These are phyloP conservation scores for Diorhabda sublineata DNA, from an alignment of 1,140 invertebrate genomes.

Conservation along the genomic window DNA sequence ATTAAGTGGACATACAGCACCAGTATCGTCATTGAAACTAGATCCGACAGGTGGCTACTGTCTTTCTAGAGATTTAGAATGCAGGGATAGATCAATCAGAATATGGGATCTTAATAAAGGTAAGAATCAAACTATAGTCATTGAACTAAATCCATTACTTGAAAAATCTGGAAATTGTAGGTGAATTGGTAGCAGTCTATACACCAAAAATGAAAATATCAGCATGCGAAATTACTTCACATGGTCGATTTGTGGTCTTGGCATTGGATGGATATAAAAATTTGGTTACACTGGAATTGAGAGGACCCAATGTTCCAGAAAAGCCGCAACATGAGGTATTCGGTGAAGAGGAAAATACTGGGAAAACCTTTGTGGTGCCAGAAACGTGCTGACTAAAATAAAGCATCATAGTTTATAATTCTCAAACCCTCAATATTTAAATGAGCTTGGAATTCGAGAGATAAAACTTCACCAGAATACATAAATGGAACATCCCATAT, in stretches of 20 bases:
- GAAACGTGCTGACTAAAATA: conserved; percentile 45
- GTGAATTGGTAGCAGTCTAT: conserved; percentile 71
- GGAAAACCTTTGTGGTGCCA: conserved; percentile 52
- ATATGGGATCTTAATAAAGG: conserved; percentile 76
- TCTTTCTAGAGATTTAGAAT: conserved; percentile 66
- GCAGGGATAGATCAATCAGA: conserved; percentile 67
- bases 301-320: conserved; percentile 50
- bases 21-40: conserved; percentile 66
- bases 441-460: neutral
- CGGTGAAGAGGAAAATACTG: conserved; percentile 50
- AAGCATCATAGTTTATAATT: conserved; percentile 11
- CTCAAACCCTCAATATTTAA: neutral
- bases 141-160: neutral
- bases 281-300: conserved; percentile 61
- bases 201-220: conserved; percentile 69
- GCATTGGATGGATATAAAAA: conserved; percentile 59
- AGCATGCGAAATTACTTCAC: conserved; percentile 69
- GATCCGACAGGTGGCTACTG: conserved; percentile 65
- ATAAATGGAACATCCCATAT: no score
- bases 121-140: conserved; percentile 39
- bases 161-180: conserved; percentile 46
- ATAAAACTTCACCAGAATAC: no score
- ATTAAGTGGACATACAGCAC: conserved; percentile 69
- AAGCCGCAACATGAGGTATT: conserved; percentile 47
- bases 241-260: conserved; percentile 67